Percentiles rank a stretch among this genome's conserved stretches.
Evolutionary conservation across 92 coral and sea anemone species (phyloP).

Genomic region (Heteractis magnifica): DNA sequence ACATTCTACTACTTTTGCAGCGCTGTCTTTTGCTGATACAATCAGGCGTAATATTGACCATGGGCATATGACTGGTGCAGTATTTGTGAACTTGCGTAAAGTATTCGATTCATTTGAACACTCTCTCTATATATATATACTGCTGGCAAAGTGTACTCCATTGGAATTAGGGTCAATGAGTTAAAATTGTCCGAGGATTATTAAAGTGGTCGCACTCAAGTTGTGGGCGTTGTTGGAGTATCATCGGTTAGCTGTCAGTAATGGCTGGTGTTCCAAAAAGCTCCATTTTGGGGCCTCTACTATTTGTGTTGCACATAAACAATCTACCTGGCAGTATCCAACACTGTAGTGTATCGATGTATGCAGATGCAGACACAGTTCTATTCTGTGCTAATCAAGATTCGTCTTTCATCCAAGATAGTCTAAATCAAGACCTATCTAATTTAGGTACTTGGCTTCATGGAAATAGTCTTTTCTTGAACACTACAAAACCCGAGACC

Average conservation of each 20-base stretch:
- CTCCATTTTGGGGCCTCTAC: too few relatives aligned
- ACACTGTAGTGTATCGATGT: not conserved
- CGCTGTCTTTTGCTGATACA: conserved; percentile 53
- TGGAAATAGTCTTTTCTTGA: not conserved
- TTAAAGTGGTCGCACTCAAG: too few relatives aligned
- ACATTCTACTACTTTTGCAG: conserved; percentile 55
- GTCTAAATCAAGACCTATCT: not conserved
- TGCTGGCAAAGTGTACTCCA: not conserved
- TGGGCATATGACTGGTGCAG: conserved; percentile 57
- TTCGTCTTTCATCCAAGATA: not conserved
- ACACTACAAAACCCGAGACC: not conserved
- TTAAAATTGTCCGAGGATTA: not conserved
- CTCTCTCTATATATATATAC: too few relatives aligned
- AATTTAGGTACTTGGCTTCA: not conserved
- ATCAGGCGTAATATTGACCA: conserved; percentile 62
- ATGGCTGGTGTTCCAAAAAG: too few relatives aligned
- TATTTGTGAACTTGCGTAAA: conserved; percentile 61
- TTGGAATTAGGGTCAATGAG: not conserved
- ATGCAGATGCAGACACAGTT: not conserved
- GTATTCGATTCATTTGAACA: conserved; percentile 56
- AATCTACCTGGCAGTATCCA: not conserved
- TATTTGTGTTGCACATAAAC: too few relatives aligned
- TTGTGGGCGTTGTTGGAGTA: too few relatives aligned
- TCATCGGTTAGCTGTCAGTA: too few relatives aligned
- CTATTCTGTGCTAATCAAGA: not conserved